Conservation (phyloP, 1,140 invertebrate species). For the Drosophila azteca region DNA sequence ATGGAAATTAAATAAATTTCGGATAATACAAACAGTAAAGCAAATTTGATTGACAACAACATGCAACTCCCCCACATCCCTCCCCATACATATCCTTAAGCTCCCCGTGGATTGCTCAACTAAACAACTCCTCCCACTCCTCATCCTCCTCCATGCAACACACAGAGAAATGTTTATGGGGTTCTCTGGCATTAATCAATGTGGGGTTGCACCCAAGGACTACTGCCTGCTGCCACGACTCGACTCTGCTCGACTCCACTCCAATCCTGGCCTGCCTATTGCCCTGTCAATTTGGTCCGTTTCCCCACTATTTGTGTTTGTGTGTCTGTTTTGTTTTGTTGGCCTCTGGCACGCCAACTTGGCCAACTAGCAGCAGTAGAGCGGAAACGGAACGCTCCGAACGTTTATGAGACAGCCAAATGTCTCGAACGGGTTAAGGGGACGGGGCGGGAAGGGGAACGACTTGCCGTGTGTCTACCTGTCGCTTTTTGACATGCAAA, state of each 20-base stretch:
- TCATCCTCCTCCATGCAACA: conserved; percentile 51
- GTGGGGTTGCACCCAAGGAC: conserved; percentile 24
- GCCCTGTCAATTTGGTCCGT: conserved; percentile 57
- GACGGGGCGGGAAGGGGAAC: not conserved
- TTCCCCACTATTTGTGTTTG: conserved; percentile 26
- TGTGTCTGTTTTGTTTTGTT: conserved; percentile 45
- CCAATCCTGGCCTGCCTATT: conserved; percentile 33
- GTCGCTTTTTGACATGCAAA: conserved; percentile 76
- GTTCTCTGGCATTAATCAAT: conserved; percentile 71
- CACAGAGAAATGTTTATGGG: conserved; percentile 54
- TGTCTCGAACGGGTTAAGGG: conserved; percentile 40
- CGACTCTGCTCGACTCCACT: not conserved
- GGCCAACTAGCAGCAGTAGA: conserved; percentile 50
- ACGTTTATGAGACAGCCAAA: conserved; percentile 79
- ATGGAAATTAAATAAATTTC: conserved; percentile 81
- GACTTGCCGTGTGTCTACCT: conserved; percentile 63
- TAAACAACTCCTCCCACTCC: conserved; percentile 51
- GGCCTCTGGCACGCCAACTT: conserved; percentile 60
- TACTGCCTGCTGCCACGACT: too few species aligned
- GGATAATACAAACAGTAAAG: conserved; percentile 78
- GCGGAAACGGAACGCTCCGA: conserved; percentile 61
- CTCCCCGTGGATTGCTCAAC: conserved; percentile 60
- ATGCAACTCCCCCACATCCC: conserved; percentile 49
- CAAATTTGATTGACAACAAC: conserved; percentile 81
- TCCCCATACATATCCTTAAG: conserved; percentile 6